phyloP scores from a whole-genome alignment of 2,113 vertebrate species.

The Sceloporus tristichus region DNA sequence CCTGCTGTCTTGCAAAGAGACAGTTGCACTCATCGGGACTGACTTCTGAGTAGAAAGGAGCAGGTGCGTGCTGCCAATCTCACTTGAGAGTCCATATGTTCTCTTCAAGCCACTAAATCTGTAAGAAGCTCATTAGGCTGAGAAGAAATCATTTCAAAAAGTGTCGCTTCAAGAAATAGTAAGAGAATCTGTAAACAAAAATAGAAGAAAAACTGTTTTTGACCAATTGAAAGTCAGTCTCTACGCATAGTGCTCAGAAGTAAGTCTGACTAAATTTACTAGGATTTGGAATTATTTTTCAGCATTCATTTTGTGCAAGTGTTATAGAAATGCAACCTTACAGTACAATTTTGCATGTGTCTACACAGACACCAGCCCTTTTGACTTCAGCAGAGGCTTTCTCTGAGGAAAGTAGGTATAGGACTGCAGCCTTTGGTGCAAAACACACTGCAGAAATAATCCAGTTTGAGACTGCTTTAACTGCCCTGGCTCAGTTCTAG shows the following conservation, averaged over 20 bases:
- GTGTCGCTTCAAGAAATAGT: not conserved
- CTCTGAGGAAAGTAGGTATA: not conserved
- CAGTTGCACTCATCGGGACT: not conserved
- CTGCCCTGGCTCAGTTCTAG: too few species aligned
- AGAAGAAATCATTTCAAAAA: not conserved
- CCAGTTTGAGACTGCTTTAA: too few species aligned
- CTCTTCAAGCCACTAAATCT: not conserved
- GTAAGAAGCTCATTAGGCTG: not conserved
- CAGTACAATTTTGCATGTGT: not conserved
- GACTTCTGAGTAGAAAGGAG: not conserved
- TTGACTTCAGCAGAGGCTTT: not conserved
- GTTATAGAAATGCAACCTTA: not conserved
- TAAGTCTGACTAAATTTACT: not conserved
- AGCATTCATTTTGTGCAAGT: not conserved
- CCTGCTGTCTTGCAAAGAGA: not conserved
- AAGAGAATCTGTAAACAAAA: not conserved
- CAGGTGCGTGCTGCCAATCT: not conserved
- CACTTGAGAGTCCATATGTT: not conserved
- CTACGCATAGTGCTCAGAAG: not conserved
- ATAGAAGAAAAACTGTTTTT: not conserved
- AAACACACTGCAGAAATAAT: too few species aligned
- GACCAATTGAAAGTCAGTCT: not conserved
- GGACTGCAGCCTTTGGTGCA: not conserved
- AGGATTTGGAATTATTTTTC: not conserved
- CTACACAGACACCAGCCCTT: not conserved